Evolutionary conservation across 1,140 invertebrate species (phyloP).

Genomic region (Frieseomelitta varia): DNA sequence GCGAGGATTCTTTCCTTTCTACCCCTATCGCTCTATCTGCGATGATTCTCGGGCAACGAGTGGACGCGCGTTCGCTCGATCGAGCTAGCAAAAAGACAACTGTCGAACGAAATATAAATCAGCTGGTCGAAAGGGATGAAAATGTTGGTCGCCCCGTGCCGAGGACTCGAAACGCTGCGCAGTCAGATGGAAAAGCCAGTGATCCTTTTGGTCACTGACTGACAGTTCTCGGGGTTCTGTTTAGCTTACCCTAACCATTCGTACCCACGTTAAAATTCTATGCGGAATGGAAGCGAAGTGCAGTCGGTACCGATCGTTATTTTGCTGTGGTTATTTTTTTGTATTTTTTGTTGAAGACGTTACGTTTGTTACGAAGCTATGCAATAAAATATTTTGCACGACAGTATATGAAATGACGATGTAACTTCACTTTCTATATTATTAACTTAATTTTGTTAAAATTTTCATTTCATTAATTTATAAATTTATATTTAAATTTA

Average conservation of each 20-base stretch:
- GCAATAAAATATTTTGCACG: too few relatives aligned
- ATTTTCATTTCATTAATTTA: too few relatives aligned
- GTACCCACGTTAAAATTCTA: too few relatives aligned
- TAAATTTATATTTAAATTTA: too few relatives aligned
- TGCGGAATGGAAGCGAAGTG: neutral
- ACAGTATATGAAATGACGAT: too few relatives aligned
- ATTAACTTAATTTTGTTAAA: too few relatives aligned
- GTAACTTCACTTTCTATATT: too few relatives aligned
- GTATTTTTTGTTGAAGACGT: too few relatives aligned
- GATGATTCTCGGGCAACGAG: neutral
- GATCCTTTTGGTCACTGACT: neutral
- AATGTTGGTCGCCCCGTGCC: neutral
- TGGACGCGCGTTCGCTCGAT: neutral
- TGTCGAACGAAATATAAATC: conserved; percentile 3
- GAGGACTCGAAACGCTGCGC: neutral
- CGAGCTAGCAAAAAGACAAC: neutral
- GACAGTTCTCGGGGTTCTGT: neutral
- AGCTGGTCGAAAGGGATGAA: too few relatives aligned
- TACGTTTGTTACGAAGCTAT: too few relatives aligned
- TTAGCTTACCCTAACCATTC: neutral
- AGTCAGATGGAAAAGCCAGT: neutral
- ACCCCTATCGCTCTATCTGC: too few relatives aligned
- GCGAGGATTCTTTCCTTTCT: neutral
- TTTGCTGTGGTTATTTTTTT: too few relatives aligned
- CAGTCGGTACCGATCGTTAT: neutral